Conservation (phyloP, 2,797 vertebrate genomes). For the Vireo griseus region DNA sequence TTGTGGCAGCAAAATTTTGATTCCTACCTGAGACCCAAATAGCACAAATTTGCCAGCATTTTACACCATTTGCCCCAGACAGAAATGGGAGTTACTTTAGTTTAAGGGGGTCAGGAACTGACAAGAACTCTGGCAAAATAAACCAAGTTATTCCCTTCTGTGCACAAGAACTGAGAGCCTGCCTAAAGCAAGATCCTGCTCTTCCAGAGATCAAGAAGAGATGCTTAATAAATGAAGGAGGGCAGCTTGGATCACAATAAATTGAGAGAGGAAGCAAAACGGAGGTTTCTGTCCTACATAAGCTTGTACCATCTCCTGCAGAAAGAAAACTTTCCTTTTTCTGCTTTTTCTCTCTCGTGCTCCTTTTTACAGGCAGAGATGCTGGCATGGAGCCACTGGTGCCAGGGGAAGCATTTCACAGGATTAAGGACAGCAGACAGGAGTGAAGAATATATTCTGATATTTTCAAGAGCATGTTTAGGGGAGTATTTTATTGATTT, state of each 20-base stretch:
- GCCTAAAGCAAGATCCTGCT: background rate
- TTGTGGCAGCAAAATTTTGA: background rate
- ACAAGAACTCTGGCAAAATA: background rate
- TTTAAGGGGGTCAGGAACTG: background rate
- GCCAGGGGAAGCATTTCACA: background rate
- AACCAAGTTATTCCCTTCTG: background rate
- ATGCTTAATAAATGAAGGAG: background rate
- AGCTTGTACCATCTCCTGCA: background rate
- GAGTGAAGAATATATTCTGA: background rate
- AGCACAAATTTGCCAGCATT: background rate
- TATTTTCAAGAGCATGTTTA: background rate
- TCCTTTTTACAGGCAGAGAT: accelerated
- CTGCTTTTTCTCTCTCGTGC: background rate
- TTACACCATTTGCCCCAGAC: accelerated
- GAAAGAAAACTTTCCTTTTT: background rate
- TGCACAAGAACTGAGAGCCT: background rate
- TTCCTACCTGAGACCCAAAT: background rate
- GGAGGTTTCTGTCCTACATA: background rate
- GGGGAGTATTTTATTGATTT: background rate
- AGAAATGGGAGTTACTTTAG: background rate
- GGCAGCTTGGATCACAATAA: background rate
- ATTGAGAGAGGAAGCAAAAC: background rate
- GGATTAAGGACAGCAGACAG: background rate
- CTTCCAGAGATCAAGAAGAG: background rate
- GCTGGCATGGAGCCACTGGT: background rate